Evolutionary conservation across 2,888 invertebrate species (phyloP), one percentile per base, ranked within the genome.

Genomic region (Athalia rosae): DNA sequence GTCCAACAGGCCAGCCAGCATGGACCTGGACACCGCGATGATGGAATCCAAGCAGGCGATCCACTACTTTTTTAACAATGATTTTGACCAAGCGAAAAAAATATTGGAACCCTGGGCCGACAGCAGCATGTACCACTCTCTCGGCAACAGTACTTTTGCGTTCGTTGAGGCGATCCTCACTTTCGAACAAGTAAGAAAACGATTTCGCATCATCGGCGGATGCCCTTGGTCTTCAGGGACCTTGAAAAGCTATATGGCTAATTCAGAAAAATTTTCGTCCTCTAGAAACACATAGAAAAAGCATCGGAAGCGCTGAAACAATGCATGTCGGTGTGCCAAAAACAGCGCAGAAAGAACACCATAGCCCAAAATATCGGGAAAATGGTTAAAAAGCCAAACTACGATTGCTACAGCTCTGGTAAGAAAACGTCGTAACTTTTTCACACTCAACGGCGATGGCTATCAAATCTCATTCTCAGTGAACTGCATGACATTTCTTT

Each of bases 131-230:
- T 99, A 99, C 88, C 99, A 99, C 90, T 95, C 98, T 1, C 91
- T 98, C 77, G 98, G 98, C 3, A 93, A 94, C 80, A 94, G 96
- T 4, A 96, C 97, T 48, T 97, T 99, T 87, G 92, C 95, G 84
- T 98, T 97, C 88, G 93, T 99, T 56, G 97, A 98, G 87, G 98
- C 98, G 0, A 94, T 98, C 87, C 92, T 99, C 86, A 98, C 98
- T 3, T 97, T 98, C 87, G 98, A 99, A 88, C 94, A 94, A 85
- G 87, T 89, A 86, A 71, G 73, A 64, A 28, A 28, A 28, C 28
- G 28, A 28, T 28, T 28, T 47, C 47, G 9, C 3, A 4, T 15
- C 15, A 53, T 50, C 76, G 28, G 58, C 45, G 3, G 7, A 4
- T 48, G 28, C 28, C 28, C 28, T 28, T 28, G 28, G 28, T 28